Evolutionary conservation across 92 coral and sea anemone genomes (phyloP).

Genomic region (Heliopora coerulea): DNA sequence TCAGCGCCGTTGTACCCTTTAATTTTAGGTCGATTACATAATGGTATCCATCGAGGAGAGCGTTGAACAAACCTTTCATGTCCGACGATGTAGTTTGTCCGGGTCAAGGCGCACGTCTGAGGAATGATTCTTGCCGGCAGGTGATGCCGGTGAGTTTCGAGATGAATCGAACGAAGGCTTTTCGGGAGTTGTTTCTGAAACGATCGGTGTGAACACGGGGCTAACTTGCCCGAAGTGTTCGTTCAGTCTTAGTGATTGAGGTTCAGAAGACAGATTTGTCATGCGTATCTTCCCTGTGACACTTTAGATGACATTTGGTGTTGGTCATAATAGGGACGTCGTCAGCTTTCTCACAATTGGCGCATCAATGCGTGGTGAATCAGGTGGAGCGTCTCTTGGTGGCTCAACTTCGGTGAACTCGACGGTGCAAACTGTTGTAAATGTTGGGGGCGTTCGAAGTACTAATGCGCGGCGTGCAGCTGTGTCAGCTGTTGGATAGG

Average conservation of each 20-base stretch:
- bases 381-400: constrained; percentile 53
- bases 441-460: constrained; percentile 50
- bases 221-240: constrained; percentile 58
- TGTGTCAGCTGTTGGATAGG: not conserved
- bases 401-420: constrained; percentile 55
- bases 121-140: constrained; percentile 2
- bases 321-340: constrained; percentile 45
- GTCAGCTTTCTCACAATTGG: constrained; percentile 24
- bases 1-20: constrained; percentile 42
- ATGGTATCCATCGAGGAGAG: constrained; percentile 25
- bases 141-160: not conserved
- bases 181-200: constrained; percentile 9
- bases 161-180: not conserved
- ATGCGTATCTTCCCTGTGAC: constrained; percentile 54
- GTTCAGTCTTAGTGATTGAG: constrained; percentile 54
- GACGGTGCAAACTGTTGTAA: constrained; percentile 60
- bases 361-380: constrained; percentile 60
- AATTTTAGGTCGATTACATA: constrained; percentile 44
- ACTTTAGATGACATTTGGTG: constrained; percentile 44
- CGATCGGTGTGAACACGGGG: constrained; percentile 42
- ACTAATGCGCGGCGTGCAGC: constrained; percentile 54
- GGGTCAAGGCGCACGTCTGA: constrained; percentile 48
- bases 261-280: constrained; percentile 53
- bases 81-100: constrained; percentile 36
- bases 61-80: constrained; percentile 21